Evolutionary conservation across 2,888 invertebrate genomes (phyloP).

Genomic region (Prosopocoilus inquinatus): DNA sequence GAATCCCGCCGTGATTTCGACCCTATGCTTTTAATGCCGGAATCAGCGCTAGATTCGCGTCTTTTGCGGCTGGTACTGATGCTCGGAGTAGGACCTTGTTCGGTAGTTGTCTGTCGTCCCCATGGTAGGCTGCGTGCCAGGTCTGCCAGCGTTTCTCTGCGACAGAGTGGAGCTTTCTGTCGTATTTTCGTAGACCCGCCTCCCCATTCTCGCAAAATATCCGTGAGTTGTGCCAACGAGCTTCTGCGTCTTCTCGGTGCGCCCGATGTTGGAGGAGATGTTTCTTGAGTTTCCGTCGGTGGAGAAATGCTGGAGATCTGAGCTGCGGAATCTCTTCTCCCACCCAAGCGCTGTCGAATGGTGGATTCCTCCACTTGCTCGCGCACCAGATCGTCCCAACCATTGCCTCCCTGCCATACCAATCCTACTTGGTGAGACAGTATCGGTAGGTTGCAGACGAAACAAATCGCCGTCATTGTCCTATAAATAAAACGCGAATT

Average conservation of each 20-base stretch:
- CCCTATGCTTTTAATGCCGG: conserved; percentile 71
- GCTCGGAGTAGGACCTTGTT: conserved; percentile 48
- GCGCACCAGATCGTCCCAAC: conserved; percentile 89
- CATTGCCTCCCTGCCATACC: conserved; percentile 92
- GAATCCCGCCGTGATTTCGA: conserved; percentile 74
- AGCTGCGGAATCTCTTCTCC: conserved; percentile 85
- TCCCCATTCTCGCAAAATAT: conserved; percentile 85
- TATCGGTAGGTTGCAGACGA: conserved; percentile 94
- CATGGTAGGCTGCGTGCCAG: conserved; percentile 82
- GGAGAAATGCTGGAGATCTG: conserved; percentile 84
- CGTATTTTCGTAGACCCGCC: conserved; percentile 60
- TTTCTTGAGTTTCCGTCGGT: conserved; percentile 69
- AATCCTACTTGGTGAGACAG: conserved; percentile 91
- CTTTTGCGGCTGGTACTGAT: conserved; percentile 62
- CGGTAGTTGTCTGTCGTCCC: conserved; percentile 65
- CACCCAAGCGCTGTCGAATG: conserved; percentile 79
- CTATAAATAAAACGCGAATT: conserved; percentile 53
- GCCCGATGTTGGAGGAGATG: conserved; percentile 64
- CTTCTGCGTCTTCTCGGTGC: conserved; percentile 73
- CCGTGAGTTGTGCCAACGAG: conserved; percentile 84
- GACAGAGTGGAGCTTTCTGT: conserved; percentile 67
- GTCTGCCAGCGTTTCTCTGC: conserved; percentile 85
- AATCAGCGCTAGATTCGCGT: conserved; percentile 86
- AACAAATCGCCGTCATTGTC: conserved; percentile 93
- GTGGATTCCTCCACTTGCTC: conserved; percentile 86